Evolutionary conservation across 1,140 invertebrate genomes (phyloP).

Genomic region (Drosophila miranda): DNA sequence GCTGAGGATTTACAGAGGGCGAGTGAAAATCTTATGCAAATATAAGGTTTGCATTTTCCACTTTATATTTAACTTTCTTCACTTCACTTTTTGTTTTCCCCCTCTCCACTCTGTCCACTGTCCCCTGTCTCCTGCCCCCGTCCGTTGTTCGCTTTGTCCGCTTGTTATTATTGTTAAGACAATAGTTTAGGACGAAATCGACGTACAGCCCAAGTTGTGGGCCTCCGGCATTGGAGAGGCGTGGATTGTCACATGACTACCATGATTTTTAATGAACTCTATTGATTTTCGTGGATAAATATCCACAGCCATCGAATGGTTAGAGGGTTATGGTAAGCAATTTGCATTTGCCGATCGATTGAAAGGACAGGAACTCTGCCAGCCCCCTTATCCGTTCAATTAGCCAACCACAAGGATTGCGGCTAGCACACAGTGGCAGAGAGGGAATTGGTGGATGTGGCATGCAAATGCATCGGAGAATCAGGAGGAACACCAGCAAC

Average conservation of each 20-base stretch:
- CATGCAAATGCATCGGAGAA: constrained; percentile 23
- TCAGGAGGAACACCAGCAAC: background rate
- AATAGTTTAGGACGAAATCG: constrained; percentile 54
- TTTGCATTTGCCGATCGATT: too few relatives aligned
- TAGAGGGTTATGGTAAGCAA: too few relatives aligned
- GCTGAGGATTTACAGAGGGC: constrained; percentile 9
- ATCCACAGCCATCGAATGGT: too few relatives aligned
- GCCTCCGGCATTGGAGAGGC: background rate
- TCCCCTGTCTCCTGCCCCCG: too few relatives aligned
- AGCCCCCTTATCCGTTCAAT: too few relatives aligned
- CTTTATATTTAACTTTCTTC: constrained; percentile 74
- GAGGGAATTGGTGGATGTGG: constrained; percentile 5
- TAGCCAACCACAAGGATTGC: background rate
- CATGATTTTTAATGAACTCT: constrained; percentile 64
- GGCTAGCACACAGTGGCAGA: constrained; percentile 20
- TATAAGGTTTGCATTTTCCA: constrained; percentile 77
- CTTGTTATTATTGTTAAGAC: constrained; percentile 41
- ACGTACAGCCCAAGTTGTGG: constrained; percentile 43
- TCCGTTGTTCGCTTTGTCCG: constrained; percentile 22
- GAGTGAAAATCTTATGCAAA: constrained; percentile 69
- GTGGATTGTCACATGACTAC: constrained; percentile 53
- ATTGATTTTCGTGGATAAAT: constrained; percentile 54
- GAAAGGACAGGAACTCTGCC: too few relatives aligned
- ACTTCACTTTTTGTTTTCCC: constrained; percentile 27
- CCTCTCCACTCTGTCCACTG: background rate